Conservation (phyloP, 2,113 vertebrate genomes). For the Sylvilagus bachmani region DNA sequence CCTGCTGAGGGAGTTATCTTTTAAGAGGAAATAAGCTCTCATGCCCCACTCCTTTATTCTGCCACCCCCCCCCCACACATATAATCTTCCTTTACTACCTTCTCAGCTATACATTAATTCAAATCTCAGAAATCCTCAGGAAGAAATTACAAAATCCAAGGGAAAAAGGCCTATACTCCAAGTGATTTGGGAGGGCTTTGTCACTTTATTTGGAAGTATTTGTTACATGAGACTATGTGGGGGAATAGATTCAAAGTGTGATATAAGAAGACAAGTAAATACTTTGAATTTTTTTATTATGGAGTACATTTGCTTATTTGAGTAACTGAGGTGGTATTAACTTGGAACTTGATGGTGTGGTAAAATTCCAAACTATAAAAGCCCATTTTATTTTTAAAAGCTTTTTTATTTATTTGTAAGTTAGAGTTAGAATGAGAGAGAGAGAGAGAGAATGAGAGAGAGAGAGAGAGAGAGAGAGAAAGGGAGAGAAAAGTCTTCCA, state of each 20-base stretch:
- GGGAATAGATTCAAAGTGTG: neutral
- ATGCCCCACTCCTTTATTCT: neutral
- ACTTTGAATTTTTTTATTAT: neutral
- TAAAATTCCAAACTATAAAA: neutral
- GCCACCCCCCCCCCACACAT: no score
- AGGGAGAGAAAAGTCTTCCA: no score
- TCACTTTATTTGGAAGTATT: slow-evolving; percentile 34
- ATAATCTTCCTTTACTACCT: neutral
- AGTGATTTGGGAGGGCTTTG: neutral
- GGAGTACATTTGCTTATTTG: neutral
- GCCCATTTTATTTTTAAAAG: neutral
- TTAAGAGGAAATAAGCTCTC: neutral
- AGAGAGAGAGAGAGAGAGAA: no score
- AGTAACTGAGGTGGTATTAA: neutral
- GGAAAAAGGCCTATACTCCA: neutral
- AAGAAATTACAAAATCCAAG: neutral
- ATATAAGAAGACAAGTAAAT: neutral
- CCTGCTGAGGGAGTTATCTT: neutral
- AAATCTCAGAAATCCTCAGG: neutral
- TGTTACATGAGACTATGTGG: neutral
- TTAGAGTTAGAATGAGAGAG: no score
- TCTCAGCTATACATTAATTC: neutral
- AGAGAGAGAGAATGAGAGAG: no score
- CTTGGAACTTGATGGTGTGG: neutral
- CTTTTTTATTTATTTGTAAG: no score